phyloP scores from a whole-genome alignment of 2,888 invertebrate genomes.

The Selenia dentaria region DNA sequence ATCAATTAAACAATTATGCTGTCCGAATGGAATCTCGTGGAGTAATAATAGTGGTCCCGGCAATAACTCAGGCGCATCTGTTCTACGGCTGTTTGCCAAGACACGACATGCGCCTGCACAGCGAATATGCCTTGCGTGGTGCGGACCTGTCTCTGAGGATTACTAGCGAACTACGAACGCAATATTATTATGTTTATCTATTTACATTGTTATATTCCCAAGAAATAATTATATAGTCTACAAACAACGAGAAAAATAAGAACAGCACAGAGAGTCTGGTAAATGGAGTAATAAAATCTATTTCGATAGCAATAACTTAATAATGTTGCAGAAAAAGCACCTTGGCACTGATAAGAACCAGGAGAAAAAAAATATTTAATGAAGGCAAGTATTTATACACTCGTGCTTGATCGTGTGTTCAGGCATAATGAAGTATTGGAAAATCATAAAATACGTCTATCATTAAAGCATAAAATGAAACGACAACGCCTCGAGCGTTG shows the following conservation, averaged over 20 bases:
- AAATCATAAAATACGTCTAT: conserved; percentile 50
- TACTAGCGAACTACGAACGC: conserved; percentile 15
- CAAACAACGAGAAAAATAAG: no score
- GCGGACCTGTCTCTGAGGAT: conserved; percentile 26
- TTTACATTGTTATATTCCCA: no score
- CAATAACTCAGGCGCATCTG: conserved; percentile 84
- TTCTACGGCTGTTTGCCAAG: conserved; percentile 81
- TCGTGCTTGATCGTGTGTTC: conserved; percentile 35
- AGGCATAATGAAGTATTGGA: conserved; percentile 49
- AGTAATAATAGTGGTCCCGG: conserved; percentile 83
- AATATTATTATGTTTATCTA: no score
- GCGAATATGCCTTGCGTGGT: conserved; percentile 21
- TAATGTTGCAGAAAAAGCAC: conserved; percentile 14
- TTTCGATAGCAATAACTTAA: conserved; percentile 13
- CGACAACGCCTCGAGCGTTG: conserved; percentile 45
- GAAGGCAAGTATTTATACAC: conserved; percentile 26
- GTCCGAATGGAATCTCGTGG: conserved; percentile 85
- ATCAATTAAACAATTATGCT: conserved; percentile 86
- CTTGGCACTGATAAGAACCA: conserved; percentile 28
- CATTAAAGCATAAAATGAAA: conserved; percentile 45
- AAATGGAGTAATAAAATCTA: conserved; percentile 18
- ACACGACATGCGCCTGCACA: conserved; percentile 68
- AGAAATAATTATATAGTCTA: no score
- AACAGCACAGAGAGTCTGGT: no score
- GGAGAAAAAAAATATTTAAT: conserved; percentile 34